phyloP scores from a whole-genome alignment of 2,113 vertebrate species.

The Leptobrachium leishanense region DNA sequence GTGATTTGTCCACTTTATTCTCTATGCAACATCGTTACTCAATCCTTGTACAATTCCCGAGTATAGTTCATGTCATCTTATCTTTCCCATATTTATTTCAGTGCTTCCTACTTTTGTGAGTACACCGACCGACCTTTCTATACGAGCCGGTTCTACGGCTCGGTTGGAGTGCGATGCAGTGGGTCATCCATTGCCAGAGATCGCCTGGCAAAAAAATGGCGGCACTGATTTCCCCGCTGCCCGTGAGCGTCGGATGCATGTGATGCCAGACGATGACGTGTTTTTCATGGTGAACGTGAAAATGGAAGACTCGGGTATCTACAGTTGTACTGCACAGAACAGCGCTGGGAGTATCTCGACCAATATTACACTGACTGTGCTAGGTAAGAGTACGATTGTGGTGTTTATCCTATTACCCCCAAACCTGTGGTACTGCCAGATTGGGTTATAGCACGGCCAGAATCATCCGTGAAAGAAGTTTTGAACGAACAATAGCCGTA shows the following conservation, averaged over 20 bases:
- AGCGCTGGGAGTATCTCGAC: constrained; percentile 89
- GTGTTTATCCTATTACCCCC: background rate
- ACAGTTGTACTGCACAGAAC: constrained; percentile 96
- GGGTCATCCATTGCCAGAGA: constrained; percentile 89
- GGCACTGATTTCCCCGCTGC: constrained; percentile 95
- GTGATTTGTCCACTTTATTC: too few relatives aligned
- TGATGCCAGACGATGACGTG: constrained; percentile 95
- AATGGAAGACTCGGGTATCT: constrained; percentile 87
- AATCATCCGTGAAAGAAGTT: too few relatives aligned
- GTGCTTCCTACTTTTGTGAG: constrained; percentile 95
- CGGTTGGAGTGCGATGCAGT: constrained; percentile 88
- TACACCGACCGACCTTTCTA: constrained; percentile 90
- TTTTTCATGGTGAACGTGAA: constrained; percentile 96
- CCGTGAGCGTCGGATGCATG: constrained; percentile 92
- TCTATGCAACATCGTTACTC: too few relatives aligned
- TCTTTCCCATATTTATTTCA: constrained; percentile 50
- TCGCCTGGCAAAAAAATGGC: constrained; percentile 96
- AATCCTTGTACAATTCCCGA: too few relatives aligned
- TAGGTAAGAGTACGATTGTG: constrained; percentile 71
- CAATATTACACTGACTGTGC: constrained; percentile 88
- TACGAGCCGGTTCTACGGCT: constrained; percentile 85
- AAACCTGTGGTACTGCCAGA: background rate
- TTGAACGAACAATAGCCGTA: too few relatives aligned
- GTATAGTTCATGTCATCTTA: too few relatives aligned
- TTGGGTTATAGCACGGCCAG: too few relatives aligned